Conservation (phyloP, 2,888 invertebrate genomes). For the Homarus gammarus region DNA sequence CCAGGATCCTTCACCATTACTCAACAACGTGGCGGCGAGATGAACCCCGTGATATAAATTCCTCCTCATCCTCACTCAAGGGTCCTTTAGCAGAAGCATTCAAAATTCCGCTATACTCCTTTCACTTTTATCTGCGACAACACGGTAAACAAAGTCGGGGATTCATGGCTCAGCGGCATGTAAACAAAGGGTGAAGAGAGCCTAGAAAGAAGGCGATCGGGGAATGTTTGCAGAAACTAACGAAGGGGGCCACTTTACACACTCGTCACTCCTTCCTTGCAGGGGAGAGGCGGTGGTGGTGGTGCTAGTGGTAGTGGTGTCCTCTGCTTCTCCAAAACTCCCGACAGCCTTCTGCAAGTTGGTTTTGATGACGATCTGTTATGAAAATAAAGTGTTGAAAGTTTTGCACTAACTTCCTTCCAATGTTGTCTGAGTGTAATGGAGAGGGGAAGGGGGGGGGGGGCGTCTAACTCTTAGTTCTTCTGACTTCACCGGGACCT, state of each 20-base stretch:
- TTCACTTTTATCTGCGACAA: constrained; percentile 19
- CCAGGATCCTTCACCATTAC: not conserved
- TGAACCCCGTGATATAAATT: constrained; percentile 4
- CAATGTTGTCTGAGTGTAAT: no score
- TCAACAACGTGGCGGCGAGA: not conserved
- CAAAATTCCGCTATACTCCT: constrained; percentile 18
- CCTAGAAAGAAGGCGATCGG: constrained; percentile 36
- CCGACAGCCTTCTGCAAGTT: no score
- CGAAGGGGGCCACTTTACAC: constrained; percentile 9
- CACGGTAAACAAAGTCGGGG: constrained; percentile 33
- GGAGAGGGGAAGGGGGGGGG: no score
- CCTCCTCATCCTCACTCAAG: constrained; percentile 28
- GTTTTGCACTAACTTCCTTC: no score
- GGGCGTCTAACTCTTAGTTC: no score
- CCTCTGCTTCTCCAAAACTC: no score
- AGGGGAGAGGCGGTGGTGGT: not conserved
- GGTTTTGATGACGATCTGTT: no score
- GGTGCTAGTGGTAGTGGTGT: not conserved
- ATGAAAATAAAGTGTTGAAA: no score
- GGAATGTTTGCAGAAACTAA: constrained; percentile 38
- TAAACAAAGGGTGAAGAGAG: constrained; percentile 22
- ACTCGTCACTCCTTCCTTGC: not conserved
- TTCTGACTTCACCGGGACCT: no score
- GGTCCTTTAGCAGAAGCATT: constrained; percentile 13
- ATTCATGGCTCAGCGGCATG: constrained; percentile 22